A percentile compares a stretch with the other conserved stretches of the same genome.
Evolutionary conservation across 1,140 invertebrate species (phyloP).

Genomic region (Medauroidea extradentata): DNA sequence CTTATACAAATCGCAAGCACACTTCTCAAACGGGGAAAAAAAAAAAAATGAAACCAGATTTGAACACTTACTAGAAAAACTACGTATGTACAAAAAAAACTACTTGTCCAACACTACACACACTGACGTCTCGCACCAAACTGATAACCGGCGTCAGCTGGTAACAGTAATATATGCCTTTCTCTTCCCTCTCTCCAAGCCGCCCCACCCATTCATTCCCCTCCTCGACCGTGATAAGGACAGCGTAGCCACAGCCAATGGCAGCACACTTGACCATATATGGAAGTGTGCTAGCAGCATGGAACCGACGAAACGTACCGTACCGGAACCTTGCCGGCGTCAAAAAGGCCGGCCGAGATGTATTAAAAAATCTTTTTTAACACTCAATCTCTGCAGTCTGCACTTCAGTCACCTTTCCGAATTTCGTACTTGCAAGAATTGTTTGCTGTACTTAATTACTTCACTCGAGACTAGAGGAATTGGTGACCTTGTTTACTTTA

Average conservation of each 20-base stretch:
- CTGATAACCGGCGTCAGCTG: neutral
- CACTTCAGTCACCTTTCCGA: too few species aligned
- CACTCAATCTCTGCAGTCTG: too few species aligned
- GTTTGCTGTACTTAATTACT: too few species aligned
- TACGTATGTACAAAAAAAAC: constrained; percentile 3
- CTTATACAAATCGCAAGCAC: neutral
- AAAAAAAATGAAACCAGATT: neutral
- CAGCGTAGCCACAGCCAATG: constrained; percentile 41
- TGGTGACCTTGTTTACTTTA: too few species aligned
- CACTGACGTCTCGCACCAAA: constrained; percentile 2
- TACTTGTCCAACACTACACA: neutral
- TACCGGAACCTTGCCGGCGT: constrained; percentile 12
- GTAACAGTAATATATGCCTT: constrained; percentile 12
- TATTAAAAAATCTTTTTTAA: too few species aligned
- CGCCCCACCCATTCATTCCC: constrained; percentile 26
- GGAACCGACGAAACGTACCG: constrained; percentile 10
- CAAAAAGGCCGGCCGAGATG: too few species aligned
- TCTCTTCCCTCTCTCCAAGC: neutral
- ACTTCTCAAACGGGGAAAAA: too few species aligned
- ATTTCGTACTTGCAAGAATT: too few species aligned
- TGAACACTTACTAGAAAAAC: neutral
- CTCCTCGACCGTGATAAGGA: constrained; percentile 7
- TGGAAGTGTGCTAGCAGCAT: constrained; percentile 40
- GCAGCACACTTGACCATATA: constrained; percentile 52
- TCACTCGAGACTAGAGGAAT: too few species aligned